Base-by-base conservation (phyloP, 2,113 vertebrate genomes). In the Megalops atlanticus region DNA sequence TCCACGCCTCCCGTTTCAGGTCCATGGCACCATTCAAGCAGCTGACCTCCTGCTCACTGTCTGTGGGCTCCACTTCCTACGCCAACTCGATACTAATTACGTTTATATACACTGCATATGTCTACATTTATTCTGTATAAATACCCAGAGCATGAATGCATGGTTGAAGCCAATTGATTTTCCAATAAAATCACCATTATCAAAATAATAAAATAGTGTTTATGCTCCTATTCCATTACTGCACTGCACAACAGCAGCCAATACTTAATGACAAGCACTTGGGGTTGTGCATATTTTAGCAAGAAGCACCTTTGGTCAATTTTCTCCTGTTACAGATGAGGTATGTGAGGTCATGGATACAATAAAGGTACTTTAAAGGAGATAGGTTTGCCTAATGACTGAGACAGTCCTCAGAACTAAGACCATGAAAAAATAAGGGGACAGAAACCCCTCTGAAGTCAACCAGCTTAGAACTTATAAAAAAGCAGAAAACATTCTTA, bases 101-200 rank as follows among this genome's bases (percentile, higher is more conserved):
- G 78, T 77, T 58, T 45, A 54, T 71, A 64, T 68, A 74, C 70
- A 43, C 45, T 45, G 41, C 49, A 68, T 47, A 77, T 38, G 78
- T 82, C 78, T 74, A 49, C 68, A 47, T 79, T 45, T 36, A 78
- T 54, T 79, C 52, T 76, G 69, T 52, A 78, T 73, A 80, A 86
- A 78, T 80, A 74, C 71, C 86, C 77, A 36, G 39, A 40, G 79
- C 54, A 82, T 64, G 47, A 82, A 83, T 80, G 72, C 80, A 74
- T 76, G 68, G 78, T 54, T 70, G 47, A 68, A 84, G 47, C 58
- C 70, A 35, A 81, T 82, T 82, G 84, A 81, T 81, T 86, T 83
- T 83, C 79, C 80, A 82, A 88, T 86, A 87, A 84, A 84, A 85
- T 85, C 86, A 81, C 84, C 81, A 86, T 86, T 85, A 83, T 83